Base-by-base conservation (phyloP, 2,113 vertebrate species). In the Hydropotes inermis region DNA sequence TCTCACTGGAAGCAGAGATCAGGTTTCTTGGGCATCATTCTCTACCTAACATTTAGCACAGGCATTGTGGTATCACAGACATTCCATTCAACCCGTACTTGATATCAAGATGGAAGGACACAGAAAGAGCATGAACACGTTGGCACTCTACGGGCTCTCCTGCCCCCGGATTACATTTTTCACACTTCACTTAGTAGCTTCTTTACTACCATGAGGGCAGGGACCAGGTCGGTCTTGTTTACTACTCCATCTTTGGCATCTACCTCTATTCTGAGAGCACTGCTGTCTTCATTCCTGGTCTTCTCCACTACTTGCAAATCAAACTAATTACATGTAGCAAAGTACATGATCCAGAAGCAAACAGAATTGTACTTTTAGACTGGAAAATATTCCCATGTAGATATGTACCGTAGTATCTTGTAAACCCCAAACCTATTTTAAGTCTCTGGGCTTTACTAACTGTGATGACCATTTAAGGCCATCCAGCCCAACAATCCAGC, bases 401-500 rank as follows among this genome's bases (percentile, higher is more conserved):
- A 85, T 28, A 39, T 4, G 27, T n/a, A 89, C 50, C 11, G 7
- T 19, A 61, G 57, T 78, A 90, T 94, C 81, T 67, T 90, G 43
- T 39, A 92, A 97, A 74, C 70, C 76, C 39, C 67, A 28, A 89
- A 91, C 84, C 89, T 96, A 89, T 94, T 96, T 98, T 91, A 87
- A 89, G 92, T n/a, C 92, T 91, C 85, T 90, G 61, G 81, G 90
- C 94, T 87, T 98, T 64, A 52, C 91, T 52, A 58, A 81, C 93
- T 96, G 60, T 74, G 50, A 93, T n/a, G 39, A 96, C 70, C 97
- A 97, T 97, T 91, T 97, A 98, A 97, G 30, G 70, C 57, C 86
- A 95, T 87, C 85, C 70, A 50, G 19, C 47, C 15, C 91, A 97
- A 95, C 50, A 95, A 98, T 57, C 33, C 64, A 94, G n/a, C 85